phyloP scores from a whole-genome alignment of 1,140 invertebrate species.

The Mycetomoellerius zeteki region DNA sequence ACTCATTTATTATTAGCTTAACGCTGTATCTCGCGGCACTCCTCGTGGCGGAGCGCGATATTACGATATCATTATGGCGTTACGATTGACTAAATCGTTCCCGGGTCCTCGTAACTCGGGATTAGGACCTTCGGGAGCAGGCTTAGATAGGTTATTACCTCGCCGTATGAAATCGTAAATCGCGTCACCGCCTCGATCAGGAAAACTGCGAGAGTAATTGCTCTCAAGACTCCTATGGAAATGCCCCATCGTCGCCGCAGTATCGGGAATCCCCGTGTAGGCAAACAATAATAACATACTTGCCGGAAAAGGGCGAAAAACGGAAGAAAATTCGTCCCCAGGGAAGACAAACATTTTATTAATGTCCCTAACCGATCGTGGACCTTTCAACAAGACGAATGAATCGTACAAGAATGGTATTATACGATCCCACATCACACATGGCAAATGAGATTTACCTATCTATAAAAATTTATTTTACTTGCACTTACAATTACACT shows the following conservation, averaged over 20 bases:
- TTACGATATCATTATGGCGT: constrained; percentile 74
- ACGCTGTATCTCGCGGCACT: constrained; percentile 22
- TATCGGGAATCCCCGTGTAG: constrained; percentile 29
- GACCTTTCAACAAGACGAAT: not conserved
- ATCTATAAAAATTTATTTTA: not conserved
- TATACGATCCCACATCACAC: not conserved
- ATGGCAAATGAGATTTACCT: not conserved
- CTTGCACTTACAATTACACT: not conserved
- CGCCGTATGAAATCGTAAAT: constrained; percentile 72
- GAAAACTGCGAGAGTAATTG: constrained; percentile 65
- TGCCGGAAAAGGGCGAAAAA: constrained; percentile 27
- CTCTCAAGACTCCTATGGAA: constrained; percentile 31
- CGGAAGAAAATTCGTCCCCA: constrained; percentile 60
- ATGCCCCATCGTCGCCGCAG: not conserved
- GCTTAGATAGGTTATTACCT: constrained; percentile 78
- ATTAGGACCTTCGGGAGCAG: constrained; percentile 65
- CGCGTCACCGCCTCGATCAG: constrained; percentile 62
- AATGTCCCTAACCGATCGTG: constrained; percentile 57
- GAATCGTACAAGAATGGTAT: not conserved
- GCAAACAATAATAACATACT: constrained; percentile 74
- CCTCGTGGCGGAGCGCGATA: constrained; percentile 64
- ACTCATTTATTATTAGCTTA: constrained; percentile 77
- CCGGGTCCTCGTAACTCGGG: constrained; percentile 75
- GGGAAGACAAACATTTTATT: constrained; percentile 68
- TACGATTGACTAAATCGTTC: constrained; percentile 79